Percentiles rank a stretch among this genome's conserved stretches.
phyloP scores from a whole-genome alignment of 23 tunicate genomes.

The Halocynthia aurantium region DNA sequence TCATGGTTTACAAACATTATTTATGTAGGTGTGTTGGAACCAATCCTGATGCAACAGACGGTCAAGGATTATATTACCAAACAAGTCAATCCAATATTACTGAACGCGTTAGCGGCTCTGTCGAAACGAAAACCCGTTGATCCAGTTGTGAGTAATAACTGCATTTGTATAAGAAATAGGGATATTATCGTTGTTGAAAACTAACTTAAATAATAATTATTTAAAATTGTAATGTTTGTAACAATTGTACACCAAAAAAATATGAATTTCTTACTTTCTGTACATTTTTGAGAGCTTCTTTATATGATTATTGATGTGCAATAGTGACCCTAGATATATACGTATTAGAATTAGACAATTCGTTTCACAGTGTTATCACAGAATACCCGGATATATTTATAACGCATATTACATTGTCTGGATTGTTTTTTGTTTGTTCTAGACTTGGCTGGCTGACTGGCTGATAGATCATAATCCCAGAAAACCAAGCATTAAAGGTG shows the following conservation, averaged over 20 bases:
- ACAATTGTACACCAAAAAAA: too few relatives aligned
- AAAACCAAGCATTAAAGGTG: slow-evolving; percentile 54
- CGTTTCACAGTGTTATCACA: too few relatives aligned
- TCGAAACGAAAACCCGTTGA: slow-evolving; percentile 93
- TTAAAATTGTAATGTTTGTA: too few relatives aligned
- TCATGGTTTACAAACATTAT: too few relatives aligned
- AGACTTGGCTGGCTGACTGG: slow-evolving; percentile 98
- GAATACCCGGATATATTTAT: too few relatives aligned
- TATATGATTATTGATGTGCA: too few relatives aligned
- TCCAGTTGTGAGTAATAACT: slow-evolving; percentile 34
- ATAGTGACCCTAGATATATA: too few relatives aligned
- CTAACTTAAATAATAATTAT: too few relatives aligned
- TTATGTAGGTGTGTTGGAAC: slow-evolving; percentile 54
- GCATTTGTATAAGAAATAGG: not conserved
- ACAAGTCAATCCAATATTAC: slow-evolving; percentile 86
- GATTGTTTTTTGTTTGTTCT: not conserved
- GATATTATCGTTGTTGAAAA: not conserved
- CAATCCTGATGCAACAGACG: slow-evolving; percentile 63
- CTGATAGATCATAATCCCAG: slow-evolving; percentile 91
- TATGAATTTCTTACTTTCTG: too few relatives aligned
- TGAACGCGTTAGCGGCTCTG: slow-evolving; percentile 78
- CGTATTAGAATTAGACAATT: too few relatives aligned
- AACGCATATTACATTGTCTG: not conserved
- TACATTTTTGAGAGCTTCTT: too few relatives aligned
- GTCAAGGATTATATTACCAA: slow-evolving; percentile 71